Base-by-base conservation (phyloP, 2,797 vertebrate genomes). In the Fistularia commersonii region DNA sequence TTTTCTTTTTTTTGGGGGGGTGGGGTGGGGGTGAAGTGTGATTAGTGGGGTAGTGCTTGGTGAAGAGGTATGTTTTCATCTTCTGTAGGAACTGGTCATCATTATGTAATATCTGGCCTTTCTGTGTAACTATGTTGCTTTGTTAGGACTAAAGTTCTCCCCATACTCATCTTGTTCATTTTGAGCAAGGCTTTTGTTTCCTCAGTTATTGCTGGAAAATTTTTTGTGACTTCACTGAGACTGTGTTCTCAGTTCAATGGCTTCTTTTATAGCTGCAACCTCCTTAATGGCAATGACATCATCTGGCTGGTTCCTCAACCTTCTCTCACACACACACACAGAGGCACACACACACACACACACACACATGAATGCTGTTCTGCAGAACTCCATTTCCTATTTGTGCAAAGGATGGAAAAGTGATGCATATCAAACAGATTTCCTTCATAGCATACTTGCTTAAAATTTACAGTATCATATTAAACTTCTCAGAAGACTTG, bases 261-360 rank as follows among this genome's bases (percentile, higher is more conserved):
- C 48, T 69, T 84, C 81, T 80, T 86, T 90, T 86, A 86, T 84
- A 47, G 67, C 74, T 72, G 66, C 70, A 85, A 71, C 69, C 81
- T 81, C 73, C 80, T 75, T 82, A 64, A 87, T 76, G 76, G 57
- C 64, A 66, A 83, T 89, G 82, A 90, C 81, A 72, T 89, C 88
- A 89, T 88, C 78, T 83, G 76, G 81, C 84, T 65, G 45, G 63
- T 45, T 54, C 72, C 68, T 69, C 53, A 45, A 55, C 60, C 44
- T 69, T 47, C 56, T 31, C 43, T 45, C 45, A 50, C 60, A 52
- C 65, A 63, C 67, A 62, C 65, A 58, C 46, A 61, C 54, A 62
- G 66, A 66, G 44, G 53, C 51, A 46, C 47, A 53, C 65, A 52
- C 55, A 51, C 54, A 66, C 56, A 57, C 65, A 64, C 63, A 60